Evolutionary conservation across 2,113 vertebrate genomes (phyloP), one percentile per base, ranked within the genome.

Genomic region (Gobius niger): DNA sequence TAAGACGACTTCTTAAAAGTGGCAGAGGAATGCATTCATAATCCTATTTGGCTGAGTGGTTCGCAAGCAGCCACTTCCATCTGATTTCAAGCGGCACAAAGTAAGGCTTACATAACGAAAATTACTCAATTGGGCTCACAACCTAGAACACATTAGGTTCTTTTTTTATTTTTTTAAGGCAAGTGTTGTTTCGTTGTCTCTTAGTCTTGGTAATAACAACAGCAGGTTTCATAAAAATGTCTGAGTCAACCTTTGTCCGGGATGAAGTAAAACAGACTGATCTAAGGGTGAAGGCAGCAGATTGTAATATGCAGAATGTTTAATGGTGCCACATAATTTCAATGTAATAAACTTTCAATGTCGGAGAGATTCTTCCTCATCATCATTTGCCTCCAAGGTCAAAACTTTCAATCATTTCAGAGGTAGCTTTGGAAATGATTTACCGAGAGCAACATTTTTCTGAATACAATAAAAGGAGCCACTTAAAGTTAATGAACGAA

Each of bases 1-100:
- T 63, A 11, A 54, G 46, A 5, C n/a, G 19, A 73, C 44, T 13
- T 34, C 24, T 47, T 57, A 69, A 53, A 80, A 15, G 18, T 14
- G 53, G 65, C 64, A 24, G 18, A 24, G 16, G 9, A 63, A 40
- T 59, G 40, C 41, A 44, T 44, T 44, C 50, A 41, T 76, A 60
- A 75, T 65, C 50, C 54, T 16, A 63, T 66, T 71, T 72, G 62
- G 72, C 44, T 67, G 72, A 67, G 68, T 56, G 41, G 47, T 34
- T 69, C 18, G 53, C 13, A 4, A 54, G 53, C 63, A 66, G 46
- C 14, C 9, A 65, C 11, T 42, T 57, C 4, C 9, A 67, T 56
- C 44, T 16, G 18, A 69, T 59, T 50, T 62, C 42, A 59, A 56
- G 7, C 14, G 9, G 9, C 61, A 19, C 50, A 63, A 41, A 69